Evolutionary conservation across 2,888 invertebrate species (phyloP).

Genomic region (Idaea dimidiata): DNA sequence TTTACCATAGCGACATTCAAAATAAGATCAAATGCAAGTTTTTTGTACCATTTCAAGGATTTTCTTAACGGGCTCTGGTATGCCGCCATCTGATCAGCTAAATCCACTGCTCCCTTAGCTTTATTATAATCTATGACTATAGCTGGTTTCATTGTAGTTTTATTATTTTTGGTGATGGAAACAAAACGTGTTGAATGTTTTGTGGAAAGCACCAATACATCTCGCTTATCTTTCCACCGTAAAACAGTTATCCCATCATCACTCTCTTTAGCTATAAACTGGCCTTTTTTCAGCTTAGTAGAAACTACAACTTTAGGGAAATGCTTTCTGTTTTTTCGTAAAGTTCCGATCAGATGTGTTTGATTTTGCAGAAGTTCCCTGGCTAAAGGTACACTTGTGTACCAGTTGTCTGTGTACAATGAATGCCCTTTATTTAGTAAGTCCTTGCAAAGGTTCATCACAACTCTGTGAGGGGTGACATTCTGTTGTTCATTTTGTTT

Average conservation of each 20-base stretch:
- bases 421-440: constrained; percentile 35
- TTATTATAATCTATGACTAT: constrained; percentile 19
- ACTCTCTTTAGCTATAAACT: constrained; percentile 28
- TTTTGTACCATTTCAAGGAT: constrained; percentile 19
- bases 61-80: constrained; percentile 18
- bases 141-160: constrained; percentile 10
- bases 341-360: constrained; percentile 35
- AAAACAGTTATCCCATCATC: constrained; percentile 27
- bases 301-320: constrained; percentile 30
- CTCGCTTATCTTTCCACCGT: constrained; percentile 31
- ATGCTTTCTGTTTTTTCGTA: constrained; percentile 28
- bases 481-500: constrained; percentile 33
- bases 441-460: constrained; percentile 34
- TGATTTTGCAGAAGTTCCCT: constrained; percentile 29
- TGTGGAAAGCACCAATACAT: constrained; percentile 31
- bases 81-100: constrained; percentile 16
- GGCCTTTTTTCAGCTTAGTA: constrained; percentile 29
- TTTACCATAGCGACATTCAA: constrained; percentile 18
- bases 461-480: constrained; percentile 34
- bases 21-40: constrained; percentile 18
- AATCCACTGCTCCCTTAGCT: constrained; percentile 17
- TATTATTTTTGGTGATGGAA: constrained; percentile 6
- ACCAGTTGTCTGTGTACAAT: constrained; percentile 31
- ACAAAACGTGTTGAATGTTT: constrained; percentile 19
- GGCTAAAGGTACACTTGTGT: constrained; percentile 31